Evolutionary conservation across 2,797 vertebrate species (phyloP), one percentile per base, ranked within the genome.

Genomic region (Pachyuromys duprasi): DNA sequence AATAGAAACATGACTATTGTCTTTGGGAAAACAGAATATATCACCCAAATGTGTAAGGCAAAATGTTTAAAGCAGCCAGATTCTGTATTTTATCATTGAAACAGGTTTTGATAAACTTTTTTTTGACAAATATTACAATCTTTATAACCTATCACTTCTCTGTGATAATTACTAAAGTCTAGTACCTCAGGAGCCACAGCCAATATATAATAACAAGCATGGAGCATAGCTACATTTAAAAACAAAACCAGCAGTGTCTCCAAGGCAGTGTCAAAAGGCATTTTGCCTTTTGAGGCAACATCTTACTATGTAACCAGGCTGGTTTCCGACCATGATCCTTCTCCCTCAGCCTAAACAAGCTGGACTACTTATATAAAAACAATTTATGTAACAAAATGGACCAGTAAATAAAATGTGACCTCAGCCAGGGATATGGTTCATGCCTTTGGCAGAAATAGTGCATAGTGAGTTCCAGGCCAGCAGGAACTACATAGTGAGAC

Each of bases 71-170:
- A 95, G 45, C 72, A 84, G 76, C 18, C 76, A 94, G 55, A 93
- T 65, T 96, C 76, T 87, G 65, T 62, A 75, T 55, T 95, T 94
- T 84, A 93, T 92, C n/a, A 70, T 89, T 96, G 74, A 92, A 60
- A 94, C n/a, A 90, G 67, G 28, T 90, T 24, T 31, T 95, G 82
- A 67, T 82, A 95, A 74, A 93, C 18, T n/a, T 67, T 36, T 70
- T 93, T 14, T 57, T 0, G 89, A 26, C 42, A 95, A 79, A 89
- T 90, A 91, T 31, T 78, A 86, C 33, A 93, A 60, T 69, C 28
- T 87, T 49, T 92, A 26, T 33, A 24, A 60, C 36, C 76, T 75
- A 91, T 75, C 26, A 60, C 60, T 36, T 82, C 53, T 92, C 72
- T 95, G n/a, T 89, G n/a, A 9, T 33, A 93, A 88, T 78, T 79